Evolutionary conservation across 1,140 invertebrate genomes (phyloP), one percentile per base, ranked within the genome.

Genomic region (Olivierus martensii): DNA sequence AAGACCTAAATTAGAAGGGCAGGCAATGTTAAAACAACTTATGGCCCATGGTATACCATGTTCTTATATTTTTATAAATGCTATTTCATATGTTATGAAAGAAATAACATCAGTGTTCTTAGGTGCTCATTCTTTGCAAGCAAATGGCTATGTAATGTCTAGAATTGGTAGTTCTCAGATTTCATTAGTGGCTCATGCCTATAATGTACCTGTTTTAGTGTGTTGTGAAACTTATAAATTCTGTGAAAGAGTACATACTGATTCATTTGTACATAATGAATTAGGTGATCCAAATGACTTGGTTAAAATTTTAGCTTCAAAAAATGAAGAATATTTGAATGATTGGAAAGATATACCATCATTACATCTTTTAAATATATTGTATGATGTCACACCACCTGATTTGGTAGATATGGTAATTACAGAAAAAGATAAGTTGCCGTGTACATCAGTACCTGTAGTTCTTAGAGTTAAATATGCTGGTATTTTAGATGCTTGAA

Each of bases 161-260:
- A 74, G 84, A 49, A 79, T 81, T 35, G 91, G 91, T 35, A 83
- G 83, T 3, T 82, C 89, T 7, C 80, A 86, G 68, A 76, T 92
- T 49, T 85, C 89, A 12, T 70, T 93, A 22, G 77, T 87, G 44
- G 90, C 90, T 17, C 79, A 81, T 63, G 75, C 81, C 0, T 79
- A 77, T 60, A 91, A 88, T 71, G 85, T 93, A 45, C 87, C 90
- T 6, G 86, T 94, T 43, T 71, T 94, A 6, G 86, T 95, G 10
- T 91, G 87, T 62, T 93, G 88, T 69, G 91, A 95, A 75, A 92
- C 87, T 3, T 89, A 92, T 71, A 95, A 95, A 71, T 92, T 93
- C 66, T 83, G 79, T 62, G 89, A 94, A 66, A 75, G 82, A 49
- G 87, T 88, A 48, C 87, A 89, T 65, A 90, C 87, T 0, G 90